Evolutionary conservation across 2,113 vertebrate genomes (phyloP), one percentile per base, ranked within the genome.

Genomic region (Xiphophorus hellerii): DNA sequence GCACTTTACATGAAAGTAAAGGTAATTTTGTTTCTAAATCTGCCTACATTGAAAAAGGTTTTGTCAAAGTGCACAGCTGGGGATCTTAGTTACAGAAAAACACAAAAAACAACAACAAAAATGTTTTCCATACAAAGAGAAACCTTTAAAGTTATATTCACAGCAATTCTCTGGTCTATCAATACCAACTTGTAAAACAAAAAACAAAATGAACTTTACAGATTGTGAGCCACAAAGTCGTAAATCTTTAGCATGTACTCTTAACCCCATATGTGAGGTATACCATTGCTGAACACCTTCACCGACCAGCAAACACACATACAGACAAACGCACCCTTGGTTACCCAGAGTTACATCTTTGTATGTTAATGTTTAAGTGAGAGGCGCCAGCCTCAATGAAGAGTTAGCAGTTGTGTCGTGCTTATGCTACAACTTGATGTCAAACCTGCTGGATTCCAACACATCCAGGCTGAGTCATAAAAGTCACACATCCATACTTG

Each of bases 11-110:
- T 78, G 60, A 92, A 88, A 87, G 73, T 83, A 81, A 91, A 87
- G 69, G 85, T 73, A 82, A 90, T 92, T 92, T 84, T 74, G 74
- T 90, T 64, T 88, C 39, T 42, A 42, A 74, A 39, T 74, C 78
- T 83, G 82, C 88, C 82, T 84, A 90, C 87, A 86, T 91, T 91
- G 78, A 89, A 87, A 83, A 89, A 76, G 65, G 81, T 80, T 84
- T 80, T 88, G 80, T 87, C 86, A 91, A 93, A 94, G 94, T 93
- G 93, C 94, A 93, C 87, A 75, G 76, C 76, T 89, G 92, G 91
- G 92, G 85, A 87, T 93, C 85, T 92, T 15, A 68, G 65, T 87
- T 82, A 76, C 33, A 84, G 62, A 77, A 81, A 83, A 80, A 83
- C 22, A 83, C 71, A 77, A 82, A 67, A 78, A 76, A 58, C 51